Evolutionary conservation across 2,113 vertebrate species (phyloP).

Genomic region (Cavia aperea): DNA sequence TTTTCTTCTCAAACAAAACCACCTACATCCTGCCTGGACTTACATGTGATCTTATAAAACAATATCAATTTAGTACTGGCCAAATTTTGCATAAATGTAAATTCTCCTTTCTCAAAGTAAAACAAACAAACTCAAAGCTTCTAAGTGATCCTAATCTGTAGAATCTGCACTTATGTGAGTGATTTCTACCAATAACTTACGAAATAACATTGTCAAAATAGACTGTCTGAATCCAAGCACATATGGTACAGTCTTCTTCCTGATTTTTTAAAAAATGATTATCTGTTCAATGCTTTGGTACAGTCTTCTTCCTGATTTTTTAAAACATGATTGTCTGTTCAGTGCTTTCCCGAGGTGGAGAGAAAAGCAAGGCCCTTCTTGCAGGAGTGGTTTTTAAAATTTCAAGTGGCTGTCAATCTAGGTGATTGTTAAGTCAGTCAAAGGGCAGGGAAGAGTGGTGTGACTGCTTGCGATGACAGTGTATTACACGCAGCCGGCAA

Average conservation of each 20-base stretch:
- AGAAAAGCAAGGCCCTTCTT: neutral
- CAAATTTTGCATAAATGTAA: slow-evolving; percentile 21
- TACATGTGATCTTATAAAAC: slow-evolving; percentile 25
- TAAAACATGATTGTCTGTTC: neutral
- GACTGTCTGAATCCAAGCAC: neutral
- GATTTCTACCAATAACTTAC: neutral
- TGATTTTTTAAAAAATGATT: neutral
- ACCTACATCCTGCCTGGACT: neutral
- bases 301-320: neutral
- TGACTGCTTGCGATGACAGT: neutral
- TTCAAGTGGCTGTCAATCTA: neutral
- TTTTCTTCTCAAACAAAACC: neutral
- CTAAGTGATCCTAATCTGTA: neutral
- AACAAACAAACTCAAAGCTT: slow-evolving; percentile 21
- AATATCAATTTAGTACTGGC: neutral
- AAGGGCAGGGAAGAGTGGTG: neutral
- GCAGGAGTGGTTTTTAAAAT: neutral
- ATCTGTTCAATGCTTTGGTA: neutral
- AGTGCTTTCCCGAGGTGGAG: neutral
- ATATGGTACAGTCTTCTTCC: neutral
- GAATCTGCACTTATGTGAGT: neutral
- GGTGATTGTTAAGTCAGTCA: neutral
- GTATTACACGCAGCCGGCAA: neutral
- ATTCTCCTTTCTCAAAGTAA: neutral
- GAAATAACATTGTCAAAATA: neutral